Conservation (phyloP, 1,140 invertebrate species). For the Drosophila tani region DNA sequence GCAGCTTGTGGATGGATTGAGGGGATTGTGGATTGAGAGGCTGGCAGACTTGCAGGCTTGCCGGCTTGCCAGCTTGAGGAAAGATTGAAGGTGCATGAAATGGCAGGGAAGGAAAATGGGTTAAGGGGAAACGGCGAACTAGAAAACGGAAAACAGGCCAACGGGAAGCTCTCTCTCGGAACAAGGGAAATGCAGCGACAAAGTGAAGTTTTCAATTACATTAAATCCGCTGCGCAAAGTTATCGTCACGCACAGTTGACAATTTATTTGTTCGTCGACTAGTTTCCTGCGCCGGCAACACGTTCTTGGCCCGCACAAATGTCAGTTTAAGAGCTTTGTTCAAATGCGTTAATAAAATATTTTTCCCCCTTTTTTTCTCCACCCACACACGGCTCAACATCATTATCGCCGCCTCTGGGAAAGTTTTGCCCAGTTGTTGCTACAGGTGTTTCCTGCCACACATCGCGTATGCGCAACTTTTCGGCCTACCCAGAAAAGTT, state of each 20-base stretch:
- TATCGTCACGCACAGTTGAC: constrained; percentile 73
- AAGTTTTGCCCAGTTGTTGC: constrained; percentile 30
- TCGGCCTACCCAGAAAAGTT: constrained; percentile 49
- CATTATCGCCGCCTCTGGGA: constrained; percentile 51
- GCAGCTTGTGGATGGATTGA: constrained; percentile 50
- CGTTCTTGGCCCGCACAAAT: constrained; percentile 47
- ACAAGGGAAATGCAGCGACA: constrained; percentile 47
- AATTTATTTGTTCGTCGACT: constrained; percentile 70
- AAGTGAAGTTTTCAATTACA: constrained; percentile 78
- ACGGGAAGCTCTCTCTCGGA: constrained; percentile 15
- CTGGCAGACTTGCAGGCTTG: background rate
- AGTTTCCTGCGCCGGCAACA: constrained; percentile 37
- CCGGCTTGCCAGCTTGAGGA: background rate
- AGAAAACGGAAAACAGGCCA: constrained; percentile 30
- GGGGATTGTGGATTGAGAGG: constrained; percentile 14
- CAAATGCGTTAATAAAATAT: constrained; percentile 66
- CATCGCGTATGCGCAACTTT: constrained; percentile 51
- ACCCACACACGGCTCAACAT: constrained; percentile 25
- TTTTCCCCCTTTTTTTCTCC: constrained; percentile 15
- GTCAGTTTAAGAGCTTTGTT: constrained; percentile 65
- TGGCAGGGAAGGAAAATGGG: background rate
- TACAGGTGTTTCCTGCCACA: constrained; percentile 59
- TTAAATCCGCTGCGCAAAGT: constrained; percentile 73
- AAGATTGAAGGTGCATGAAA: constrained; percentile 24
- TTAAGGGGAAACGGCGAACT: constrained; percentile 4